A percentile compares a stretch with the other conserved stretches of the same genome.
phyloP scores from a whole-genome alignment of 1,140 invertebrate species.

The Ooceraea biroi region DNA sequence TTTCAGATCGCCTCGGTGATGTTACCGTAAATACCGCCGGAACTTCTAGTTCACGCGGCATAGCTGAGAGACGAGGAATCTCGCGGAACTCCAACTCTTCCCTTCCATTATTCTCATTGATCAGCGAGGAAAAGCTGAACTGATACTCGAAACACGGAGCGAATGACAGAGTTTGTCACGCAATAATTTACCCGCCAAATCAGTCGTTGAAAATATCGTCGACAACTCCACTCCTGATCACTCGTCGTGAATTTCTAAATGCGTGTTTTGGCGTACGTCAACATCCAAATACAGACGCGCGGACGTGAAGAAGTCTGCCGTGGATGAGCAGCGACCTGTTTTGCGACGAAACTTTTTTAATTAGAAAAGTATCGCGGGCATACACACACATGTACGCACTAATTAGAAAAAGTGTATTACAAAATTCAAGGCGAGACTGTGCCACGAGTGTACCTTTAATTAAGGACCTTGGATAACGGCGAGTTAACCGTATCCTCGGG shows the following conservation, averaged over 20 bases:
- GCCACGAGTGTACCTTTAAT: slow-evolving; percentile 67
- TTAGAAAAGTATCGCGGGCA: slow-evolving; percentile 71
- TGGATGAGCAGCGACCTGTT: slow-evolving; percentile 37
- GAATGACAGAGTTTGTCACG: not conserved
- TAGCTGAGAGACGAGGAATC: slow-evolving; percentile 20
- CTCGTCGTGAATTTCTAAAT: slow-evolving; percentile 14
- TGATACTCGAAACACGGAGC: not conserved
- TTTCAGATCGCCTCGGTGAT: slow-evolving; percentile 32
- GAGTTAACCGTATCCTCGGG: slow-evolving; percentile 44
- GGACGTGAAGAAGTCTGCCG: not conserved
- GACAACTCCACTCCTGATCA: not conserved
- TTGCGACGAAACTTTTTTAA: slow-evolving; percentile 73
- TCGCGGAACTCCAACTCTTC: not conserved
- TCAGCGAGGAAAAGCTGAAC: not conserved
- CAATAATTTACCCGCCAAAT: slow-evolving; percentile 12
- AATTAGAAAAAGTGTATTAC: slow-evolving; percentile 71
- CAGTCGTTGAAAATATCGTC: not conserved
- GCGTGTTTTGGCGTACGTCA: slow-evolving; percentile 1
- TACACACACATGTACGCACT: slow-evolving; percentile 45
- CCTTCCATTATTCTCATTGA: slow-evolving; percentile 2
- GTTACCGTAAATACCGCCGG: slow-evolving; percentile 38
- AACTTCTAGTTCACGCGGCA: not conserved
- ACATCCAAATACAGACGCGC: not conserved
- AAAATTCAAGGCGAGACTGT: slow-evolving; percentile 66
- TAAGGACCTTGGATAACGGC: slow-evolving; percentile 60